Evolutionary conservation across 2,888 invertebrate species (phyloP), one percentile per base, ranked within the genome.

Genomic region (Drosophila nigricruria): DNA sequence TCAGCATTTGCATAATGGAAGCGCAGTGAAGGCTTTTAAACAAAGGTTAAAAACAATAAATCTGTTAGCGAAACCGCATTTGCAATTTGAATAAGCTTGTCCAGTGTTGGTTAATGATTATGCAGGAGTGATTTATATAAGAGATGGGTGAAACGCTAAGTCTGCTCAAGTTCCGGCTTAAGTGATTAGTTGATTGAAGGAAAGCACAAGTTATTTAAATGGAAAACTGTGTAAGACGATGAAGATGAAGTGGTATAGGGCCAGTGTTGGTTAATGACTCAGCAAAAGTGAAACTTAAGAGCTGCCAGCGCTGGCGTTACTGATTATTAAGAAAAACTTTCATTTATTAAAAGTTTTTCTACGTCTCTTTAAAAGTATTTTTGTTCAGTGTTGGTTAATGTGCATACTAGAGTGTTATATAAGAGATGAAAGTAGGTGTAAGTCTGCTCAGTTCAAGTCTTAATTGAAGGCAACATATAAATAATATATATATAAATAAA

Each of bases 21-120:
- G 32, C 60, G n/a, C 9, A 18, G 30, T 12, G 30, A 38, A 8
- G 4, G 12, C 38, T 18, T 38, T 38, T 30, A 30, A 56, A 16
- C 40, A 43, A 56, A 57, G 34, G 45, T 27, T 45, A 10, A 57
- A 57, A 36, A 12, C 32, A 23, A 58, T 58, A 58, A 58, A 45
- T 58, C 34, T 18, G 18, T n/a, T 20, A 3, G 40, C 10, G 16
- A n/a, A 30, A 56, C 42, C 54, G 27, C 40, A 53, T 56, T 42
- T 54, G 25, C 40, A 5, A 20, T 40, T 54, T 56, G 56, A 16
- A 20, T 56, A 40, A 42, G 30, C 16, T n/a, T 23, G 20, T 3
- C 53, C 53, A 38, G 50, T 52, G 50, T 34, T 25, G 36, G 25
- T 38, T 12, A 54, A 40, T 14, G 40, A 8, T 6, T 18, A 18